Base-by-base conservation (phyloP, 2,888 invertebrate genomes). In the Meiosimyza platycephala region DNA sequence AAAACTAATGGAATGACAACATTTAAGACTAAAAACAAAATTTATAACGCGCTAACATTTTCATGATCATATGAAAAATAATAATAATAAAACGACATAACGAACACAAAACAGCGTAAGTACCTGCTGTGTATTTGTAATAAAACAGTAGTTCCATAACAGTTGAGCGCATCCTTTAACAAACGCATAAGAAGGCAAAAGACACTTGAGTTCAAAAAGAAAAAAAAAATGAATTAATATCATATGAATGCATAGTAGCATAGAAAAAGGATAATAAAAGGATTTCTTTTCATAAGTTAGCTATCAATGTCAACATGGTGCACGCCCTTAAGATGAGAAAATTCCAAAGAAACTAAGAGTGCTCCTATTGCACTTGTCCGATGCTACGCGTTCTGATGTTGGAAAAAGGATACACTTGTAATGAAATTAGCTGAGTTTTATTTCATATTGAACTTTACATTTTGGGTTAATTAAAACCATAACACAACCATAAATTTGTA, bases 401-500 rank as follows among this genome's bases (percentile, higher is more conserved):
- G 40, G 40, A 40, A 40, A 40, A 40, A 40, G 40, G 40, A 40
- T 40, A 40, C 40, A 9, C 9, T 40, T 40, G 40, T 40, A 9
- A 40, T 2, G 9, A 40, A 40, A 40, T 40, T 40, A 40, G 40
- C 40, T 9, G 1, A 1, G 40, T 40, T 1, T 12, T 7, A 15
- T n/a, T 62, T 33, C 62, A 28, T 9, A 13, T 52, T 48, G n/a
- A 57, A 78, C 75, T 79, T 77, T 75, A 28, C 28, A 28, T 70
- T 73, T 77, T 76, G 82, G 77, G 80, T 79, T 82, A 80, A 81
- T 81, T 82, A 81, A 78, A 79, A 78, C 74, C 73, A 66, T 67
- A 64, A 40, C 40, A 9, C 40, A 40, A 40, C 40, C 40, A 40
- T 40, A 40, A 40, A 40, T 40, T 40, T 40, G 40, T 40, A 40